These are phyloP conservation scores for Stichodactyla mertensii DNA, from an alignment of 64 coral and sea anemone species.

Conservation along the genomic window DNA sequence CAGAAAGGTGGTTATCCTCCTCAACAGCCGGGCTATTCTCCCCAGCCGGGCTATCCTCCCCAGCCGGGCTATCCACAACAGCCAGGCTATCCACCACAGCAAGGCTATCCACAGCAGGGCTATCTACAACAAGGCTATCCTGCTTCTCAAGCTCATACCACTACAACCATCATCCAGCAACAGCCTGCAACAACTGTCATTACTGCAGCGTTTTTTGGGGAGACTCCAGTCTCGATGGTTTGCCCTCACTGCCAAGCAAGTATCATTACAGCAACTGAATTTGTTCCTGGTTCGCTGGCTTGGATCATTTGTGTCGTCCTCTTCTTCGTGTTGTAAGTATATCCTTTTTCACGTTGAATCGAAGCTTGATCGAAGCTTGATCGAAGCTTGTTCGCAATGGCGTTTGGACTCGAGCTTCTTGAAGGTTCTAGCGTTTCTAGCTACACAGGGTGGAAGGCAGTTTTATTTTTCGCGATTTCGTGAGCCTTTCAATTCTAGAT, in stretches of 20 bases:
- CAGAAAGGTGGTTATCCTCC: not conserved
- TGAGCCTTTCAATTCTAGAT: too few relatives aligned
- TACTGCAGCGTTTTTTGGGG: constrained; percentile 26
- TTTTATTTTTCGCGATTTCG: too few relatives aligned
- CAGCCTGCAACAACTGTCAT: constrained; percentile 47
- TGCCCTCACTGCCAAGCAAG: constrained; percentile 67
- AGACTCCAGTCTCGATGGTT: constrained; percentile 56
- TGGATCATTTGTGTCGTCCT: constrained; percentile 74
- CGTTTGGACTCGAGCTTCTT: too few relatives aligned
- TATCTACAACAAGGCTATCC: not conserved
- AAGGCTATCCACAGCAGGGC: constrained; percentile 3
- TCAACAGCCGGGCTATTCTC: not conserved
- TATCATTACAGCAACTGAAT: constrained; percentile 62
- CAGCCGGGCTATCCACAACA: not conserved
- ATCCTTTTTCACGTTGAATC: too few relatives aligned
- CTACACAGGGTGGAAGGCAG: too few relatives aligned
- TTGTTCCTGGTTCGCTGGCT: constrained; percentile 48
- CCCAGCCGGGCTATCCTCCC: not conserved
- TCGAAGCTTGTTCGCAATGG: too few relatives aligned
- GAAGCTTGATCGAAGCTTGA: too few relatives aligned
- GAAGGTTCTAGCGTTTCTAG: too few relatives aligned
- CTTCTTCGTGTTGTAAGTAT: constrained; percentile 66
- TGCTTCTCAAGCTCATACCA: not conserved
- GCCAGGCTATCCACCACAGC: not conserved
- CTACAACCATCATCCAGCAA: constrained; percentile 48